Percentiles rank a stretch among this genome's conserved stretches.
Evolutionary conservation across 2,113 vertebrate species (phyloP).

Genomic region (Neogobius melanostomus): DNA sequence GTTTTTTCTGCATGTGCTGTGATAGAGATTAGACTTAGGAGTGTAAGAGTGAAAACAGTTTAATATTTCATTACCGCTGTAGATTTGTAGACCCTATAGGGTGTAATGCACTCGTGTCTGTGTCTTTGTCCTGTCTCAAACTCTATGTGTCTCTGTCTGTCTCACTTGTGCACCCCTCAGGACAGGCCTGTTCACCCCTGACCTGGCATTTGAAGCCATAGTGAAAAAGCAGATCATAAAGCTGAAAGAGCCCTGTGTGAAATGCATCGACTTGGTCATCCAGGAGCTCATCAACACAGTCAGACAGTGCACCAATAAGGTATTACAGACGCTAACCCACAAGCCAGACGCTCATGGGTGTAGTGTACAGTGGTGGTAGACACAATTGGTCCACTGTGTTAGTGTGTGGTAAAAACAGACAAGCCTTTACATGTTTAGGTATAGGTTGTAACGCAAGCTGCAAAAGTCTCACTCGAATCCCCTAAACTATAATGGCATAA

Average conservation of each 20-base stretch:
- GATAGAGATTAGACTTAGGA: no score
- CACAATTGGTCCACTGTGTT: slow-evolving; percentile 18
- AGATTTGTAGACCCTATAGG: neutral
- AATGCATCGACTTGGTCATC: slow-evolving; percentile 97
- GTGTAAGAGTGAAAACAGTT: no score
- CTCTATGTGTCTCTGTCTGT: slow-evolving; percentile 53
- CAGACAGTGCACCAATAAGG: slow-evolving; percentile 95
- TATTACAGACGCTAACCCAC: slow-evolving; percentile 70
- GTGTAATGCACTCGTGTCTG: slow-evolving; percentile 11
- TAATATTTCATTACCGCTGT: neutral
- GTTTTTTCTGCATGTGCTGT: no score
- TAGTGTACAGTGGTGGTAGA: neutral
- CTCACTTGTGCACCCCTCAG: slow-evolving; percentile 74
- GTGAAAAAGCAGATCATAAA: slow-evolving; percentile 99
- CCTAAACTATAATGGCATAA: neutral
- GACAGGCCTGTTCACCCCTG: slow-evolving; percentile 98
- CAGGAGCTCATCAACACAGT: slow-evolving; percentile 97
- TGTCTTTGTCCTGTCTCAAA: slow-evolving; percentile 14
- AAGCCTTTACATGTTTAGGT: slow-evolving; percentile 21
- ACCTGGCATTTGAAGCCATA: slow-evolving; percentile 97
- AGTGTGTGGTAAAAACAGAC: slow-evolving; percentile 33
- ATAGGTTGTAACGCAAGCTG: slow-evolving; percentile 52
- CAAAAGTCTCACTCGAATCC: slow-evolving; percentile 12
- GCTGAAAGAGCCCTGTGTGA: slow-evolving; percentile 97
- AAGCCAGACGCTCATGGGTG: neutral